Conservation (phyloP, 2,888 invertebrate genomes). For the Criorhina ranunculi region DNA sequence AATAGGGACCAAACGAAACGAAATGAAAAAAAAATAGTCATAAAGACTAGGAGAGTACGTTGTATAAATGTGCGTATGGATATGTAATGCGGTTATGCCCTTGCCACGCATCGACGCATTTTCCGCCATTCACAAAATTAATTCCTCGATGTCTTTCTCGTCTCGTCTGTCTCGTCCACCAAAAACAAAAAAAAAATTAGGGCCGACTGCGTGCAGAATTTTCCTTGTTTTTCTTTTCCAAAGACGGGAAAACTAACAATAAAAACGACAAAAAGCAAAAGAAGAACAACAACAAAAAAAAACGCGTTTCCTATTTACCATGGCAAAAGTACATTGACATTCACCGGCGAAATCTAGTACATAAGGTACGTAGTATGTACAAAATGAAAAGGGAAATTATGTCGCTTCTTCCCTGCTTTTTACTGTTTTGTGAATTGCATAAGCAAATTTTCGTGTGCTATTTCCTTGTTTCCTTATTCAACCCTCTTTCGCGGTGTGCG, state of each 20-base stretch:
- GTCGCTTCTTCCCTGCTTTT: slow-evolving; percentile 35
- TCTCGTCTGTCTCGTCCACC: slow-evolving; percentile 35
- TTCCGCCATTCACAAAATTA: slow-evolving; percentile 76
- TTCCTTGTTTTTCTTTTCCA: slow-evolving; percentile 30
- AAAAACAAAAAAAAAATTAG: slow-evolving; percentile 19
- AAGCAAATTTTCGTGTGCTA: slow-evolving; percentile 37
- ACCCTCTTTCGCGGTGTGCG: slow-evolving; percentile 43
- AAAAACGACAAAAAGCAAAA: slow-evolving; percentile 22
- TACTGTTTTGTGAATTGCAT: slow-evolving; percentile 27
- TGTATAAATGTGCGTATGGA: slow-evolving; percentile 24
- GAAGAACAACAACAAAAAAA: slow-evolving; percentile 2
- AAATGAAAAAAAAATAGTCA: slow-evolving; percentile 20
- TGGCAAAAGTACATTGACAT: slow-evolving; percentile 58
- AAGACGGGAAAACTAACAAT: slow-evolving; percentile 33
- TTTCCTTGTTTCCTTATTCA: slow-evolving; percentile 39
- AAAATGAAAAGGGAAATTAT: slow-evolving; percentile 43
- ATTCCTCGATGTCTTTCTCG: slow-evolving; percentile 63
- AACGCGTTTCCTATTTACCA: slow-evolving; percentile 50
- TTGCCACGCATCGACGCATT: slow-evolving; percentile 77
- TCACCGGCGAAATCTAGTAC: slow-evolving; percentile 58
- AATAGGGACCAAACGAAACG: slow-evolving; percentile 32
- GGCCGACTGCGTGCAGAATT: slow-evolving; percentile 58
- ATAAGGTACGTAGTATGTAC: slow-evolving; percentile 45
- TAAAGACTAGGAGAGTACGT: slow-evolving; percentile 11
- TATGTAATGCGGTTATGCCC: slow-evolving; percentile 37